Conservation (phyloP, 2,113 vertebrate genomes). For the Stigmatopora argus region DNA sequence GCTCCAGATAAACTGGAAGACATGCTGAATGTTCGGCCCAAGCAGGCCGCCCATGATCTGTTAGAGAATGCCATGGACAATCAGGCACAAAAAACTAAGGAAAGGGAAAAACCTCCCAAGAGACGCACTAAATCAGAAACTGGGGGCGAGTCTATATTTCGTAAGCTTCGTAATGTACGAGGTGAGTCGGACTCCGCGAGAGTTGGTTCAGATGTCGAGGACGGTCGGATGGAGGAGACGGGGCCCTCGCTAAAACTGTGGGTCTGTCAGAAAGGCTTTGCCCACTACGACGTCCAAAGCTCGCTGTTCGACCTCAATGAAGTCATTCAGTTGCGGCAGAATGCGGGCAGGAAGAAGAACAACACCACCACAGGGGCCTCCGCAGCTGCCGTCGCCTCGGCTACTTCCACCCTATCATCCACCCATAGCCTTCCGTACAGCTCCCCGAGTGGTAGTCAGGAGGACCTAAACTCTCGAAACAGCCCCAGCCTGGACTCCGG, state of each 20-base stretch:
- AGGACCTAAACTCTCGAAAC: slow-evolving; percentile 86
- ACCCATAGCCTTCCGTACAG: slow-evolving; percentile 78
- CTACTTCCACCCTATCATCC: slow-evolving; percentile 77
- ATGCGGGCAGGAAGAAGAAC: slow-evolving; percentile 84
- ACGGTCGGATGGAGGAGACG: slow-evolving; percentile 80
- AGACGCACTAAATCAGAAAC: slow-evolving; percentile 92
- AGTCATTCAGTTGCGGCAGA: slow-evolving; percentile 80
- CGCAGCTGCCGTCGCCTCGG: slow-evolving; percentile 83
- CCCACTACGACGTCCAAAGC: slow-evolving; percentile 93
- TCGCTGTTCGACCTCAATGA: slow-evolving; percentile 89
- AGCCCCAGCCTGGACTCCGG: slow-evolving; percentile 81
- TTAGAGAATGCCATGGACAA: slow-evolving; percentile 73
- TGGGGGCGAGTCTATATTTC: slow-evolving; percentile 91
- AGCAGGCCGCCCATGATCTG: slow-evolving; percentile 67
- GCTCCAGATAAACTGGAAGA: slow-evolving; percentile 81
- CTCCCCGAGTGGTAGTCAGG: slow-evolving; percentile 89
- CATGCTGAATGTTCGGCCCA: slow-evolving; percentile 73
- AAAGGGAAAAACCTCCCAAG: slow-evolving; percentile 88
- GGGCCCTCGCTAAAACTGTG: slow-evolving; percentile 73
- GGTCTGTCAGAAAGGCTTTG: slow-evolving; percentile 87
- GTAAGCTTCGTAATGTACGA: slow-evolving; percentile 86
- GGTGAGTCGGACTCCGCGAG: slow-evolving; percentile 78
- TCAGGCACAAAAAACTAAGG: slow-evolving; percentile 77
- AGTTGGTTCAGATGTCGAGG: slow-evolving; percentile 81
- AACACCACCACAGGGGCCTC: slow-evolving; percentile 92